phyloP scores from a whole-genome alignment of 2,888 invertebrate species.

The Augiades crinisus region DNA sequence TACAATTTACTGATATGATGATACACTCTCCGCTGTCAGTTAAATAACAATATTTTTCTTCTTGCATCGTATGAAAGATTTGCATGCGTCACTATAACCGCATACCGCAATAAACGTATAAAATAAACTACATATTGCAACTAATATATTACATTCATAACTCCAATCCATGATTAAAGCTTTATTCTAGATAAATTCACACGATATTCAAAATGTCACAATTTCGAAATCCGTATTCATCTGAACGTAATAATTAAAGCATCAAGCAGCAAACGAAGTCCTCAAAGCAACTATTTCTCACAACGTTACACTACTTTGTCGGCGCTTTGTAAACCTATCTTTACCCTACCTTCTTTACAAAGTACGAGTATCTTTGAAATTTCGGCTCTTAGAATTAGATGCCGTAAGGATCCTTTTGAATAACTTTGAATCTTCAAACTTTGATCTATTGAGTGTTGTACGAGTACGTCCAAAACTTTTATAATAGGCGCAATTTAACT shows the following conservation, averaged over 20 bases:
- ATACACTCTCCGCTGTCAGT: too few relatives aligned
- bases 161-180: too few relatives aligned
- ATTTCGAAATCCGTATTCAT: not conserved
- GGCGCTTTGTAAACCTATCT: slow-evolving; percentile 17
- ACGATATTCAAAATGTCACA: not conserved
- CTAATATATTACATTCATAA: too few relatives aligned
- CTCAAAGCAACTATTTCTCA: slow-evolving; percentile 17
- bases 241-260: slow-evolving; percentile 7
- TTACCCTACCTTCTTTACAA: slow-evolving; percentile 2
- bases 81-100: too few relatives aligned
- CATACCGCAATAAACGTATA: too few relatives aligned
- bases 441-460: not conserved
- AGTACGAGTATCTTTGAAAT: slow-evolving; percentile 8
- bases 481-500: not conserved
- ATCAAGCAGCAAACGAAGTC: not conserved
- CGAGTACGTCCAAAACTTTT: not conserved
- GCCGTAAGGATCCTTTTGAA: not conserved
- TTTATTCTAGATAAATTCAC: too few relatives aligned
- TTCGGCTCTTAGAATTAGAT: not conserved
- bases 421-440: not conserved
- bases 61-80: too few relatives aligned
- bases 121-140: too few relatives aligned
- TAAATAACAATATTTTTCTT: too few relatives aligned
- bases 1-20: too few relatives aligned
- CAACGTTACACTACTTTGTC: slow-evolving; percentile 4